Percentiles rank a stretch among this genome's conserved stretches.
Evolutionary conservation across 2,797 vertebrate species (phyloP).

Genomic region (Sitta carolinensis): DNA sequence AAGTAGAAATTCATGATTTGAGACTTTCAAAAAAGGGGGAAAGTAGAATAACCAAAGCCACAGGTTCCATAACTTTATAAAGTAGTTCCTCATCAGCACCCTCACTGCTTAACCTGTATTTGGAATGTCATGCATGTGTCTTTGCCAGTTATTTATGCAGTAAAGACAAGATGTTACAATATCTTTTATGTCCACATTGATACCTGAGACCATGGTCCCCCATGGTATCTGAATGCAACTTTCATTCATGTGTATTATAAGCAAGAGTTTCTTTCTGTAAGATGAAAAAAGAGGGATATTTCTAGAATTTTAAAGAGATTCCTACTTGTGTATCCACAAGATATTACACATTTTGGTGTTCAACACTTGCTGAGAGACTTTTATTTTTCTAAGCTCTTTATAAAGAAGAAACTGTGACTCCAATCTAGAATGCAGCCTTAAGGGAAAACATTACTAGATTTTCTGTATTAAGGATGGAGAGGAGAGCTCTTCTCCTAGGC

Average conservation of each 20-base stretch:
- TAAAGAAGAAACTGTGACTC: neutral
- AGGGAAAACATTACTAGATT: neutral
- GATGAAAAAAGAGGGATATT: neutral
- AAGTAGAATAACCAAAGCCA: neutral
- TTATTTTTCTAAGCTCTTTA: neutral
- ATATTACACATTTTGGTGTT: neutral
- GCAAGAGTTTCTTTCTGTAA: neutral
- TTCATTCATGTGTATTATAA: neutral
- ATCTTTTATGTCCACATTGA: neutral
- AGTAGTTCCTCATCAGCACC: neutral
- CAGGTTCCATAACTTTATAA: neutral
- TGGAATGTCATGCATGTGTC: neutral
- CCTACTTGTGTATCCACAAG: neutral
- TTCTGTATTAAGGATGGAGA: neutral
- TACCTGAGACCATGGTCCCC: neutral
- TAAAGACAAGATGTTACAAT: neutral
- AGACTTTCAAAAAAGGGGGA: neutral
- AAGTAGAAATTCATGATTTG: neutral
- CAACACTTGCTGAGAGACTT: neutral
- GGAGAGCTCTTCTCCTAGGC: neutral
- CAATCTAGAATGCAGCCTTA: neutral
- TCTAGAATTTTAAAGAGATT: neutral
- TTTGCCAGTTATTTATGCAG: neutral
- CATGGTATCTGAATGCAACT: fast-evolving
- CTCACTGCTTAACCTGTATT: neutral